phyloP scores from a whole-genome alignment of 2,113 vertebrate genomes.

The Elgaria multicarinata region DNA sequence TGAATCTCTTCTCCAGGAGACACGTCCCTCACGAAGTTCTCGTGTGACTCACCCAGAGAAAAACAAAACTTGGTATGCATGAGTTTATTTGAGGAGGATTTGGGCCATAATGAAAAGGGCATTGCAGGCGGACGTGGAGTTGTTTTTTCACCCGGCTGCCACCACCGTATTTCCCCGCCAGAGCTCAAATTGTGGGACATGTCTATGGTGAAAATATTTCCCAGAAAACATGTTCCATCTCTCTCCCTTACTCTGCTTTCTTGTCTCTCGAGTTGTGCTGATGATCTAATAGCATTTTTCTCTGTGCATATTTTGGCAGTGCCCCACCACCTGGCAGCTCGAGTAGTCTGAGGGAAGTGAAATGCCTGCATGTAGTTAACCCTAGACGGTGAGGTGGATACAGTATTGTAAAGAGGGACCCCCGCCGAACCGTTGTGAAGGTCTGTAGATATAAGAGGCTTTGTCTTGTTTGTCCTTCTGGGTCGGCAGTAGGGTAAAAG shows the following conservation, averaged over 20 bases:
- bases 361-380: constrained; percentile 72
- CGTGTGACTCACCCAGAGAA: constrained; percentile 73
- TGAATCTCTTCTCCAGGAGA: constrained; percentile 66
- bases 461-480: constrained; percentile 26
- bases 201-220: constrained; percentile 65
- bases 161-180: constrained; percentile 15
- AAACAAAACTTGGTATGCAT: constrained; percentile 71
- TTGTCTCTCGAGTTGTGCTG: constrained; percentile 66
- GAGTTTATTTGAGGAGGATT: constrained; percentile 73
- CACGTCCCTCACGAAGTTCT: constrained; percentile 70
- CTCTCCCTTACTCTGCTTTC: constrained; percentile 66
- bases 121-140: constrained; percentile 48
- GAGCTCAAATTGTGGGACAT: constrained; percentile 35
- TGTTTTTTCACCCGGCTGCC: constrained; percentile 50
- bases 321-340: constrained; percentile 74
- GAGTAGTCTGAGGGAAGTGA: constrained; percentile 76
- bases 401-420: neutral
- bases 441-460: neutral
- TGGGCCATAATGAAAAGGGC: constrained; percentile 71
- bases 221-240: constrained; percentile 62
- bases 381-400: constrained; percentile 46
- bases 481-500: neutral
- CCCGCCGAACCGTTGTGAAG: neutral
- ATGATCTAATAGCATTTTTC: constrained; percentile 84
- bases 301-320: constrained; percentile 79